These are phyloP conservation scores for Chymomyza caudatula DNA, from an alignment of 2,888 invertebrate species.

Conservation along the genomic window DNA sequence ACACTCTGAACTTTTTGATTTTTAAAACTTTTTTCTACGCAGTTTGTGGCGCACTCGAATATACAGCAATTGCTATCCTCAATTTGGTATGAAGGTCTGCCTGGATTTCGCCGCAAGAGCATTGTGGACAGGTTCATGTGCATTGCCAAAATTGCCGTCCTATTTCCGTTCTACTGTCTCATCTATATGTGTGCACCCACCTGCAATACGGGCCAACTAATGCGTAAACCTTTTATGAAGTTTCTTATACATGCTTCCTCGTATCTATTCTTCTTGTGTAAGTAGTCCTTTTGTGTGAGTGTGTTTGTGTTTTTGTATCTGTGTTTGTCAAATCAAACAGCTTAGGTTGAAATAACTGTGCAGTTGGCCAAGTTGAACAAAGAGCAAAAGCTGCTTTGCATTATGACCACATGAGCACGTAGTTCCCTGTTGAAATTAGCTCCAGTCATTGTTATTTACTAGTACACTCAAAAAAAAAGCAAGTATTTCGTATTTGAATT, in stretches of 20 bases:
- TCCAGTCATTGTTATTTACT: slow-evolving; percentile 7
- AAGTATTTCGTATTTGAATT: too few species aligned
- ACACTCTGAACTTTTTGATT: not conserved
- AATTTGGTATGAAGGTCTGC: slow-evolving; percentile 97
- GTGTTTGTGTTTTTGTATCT: not conserved
- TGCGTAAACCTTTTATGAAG: slow-evolving; percentile 97
- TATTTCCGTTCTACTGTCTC: slow-evolving; percentile 92
- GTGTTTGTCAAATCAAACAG: not conserved
- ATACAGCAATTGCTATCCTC: slow-evolving; percentile 94
- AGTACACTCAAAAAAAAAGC: too few species aligned
- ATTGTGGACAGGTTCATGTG: slow-evolving; percentile 85
- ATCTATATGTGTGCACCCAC: slow-evolving; percentile 92
- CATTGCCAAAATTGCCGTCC: slow-evolving; percentile 85
- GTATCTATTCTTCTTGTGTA: slow-evolving; percentile 94
- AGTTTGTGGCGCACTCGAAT: slow-evolving; percentile 97
- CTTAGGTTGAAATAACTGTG: not conserved
- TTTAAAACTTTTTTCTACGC: too few species aligned
- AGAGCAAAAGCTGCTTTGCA: too few species aligned
- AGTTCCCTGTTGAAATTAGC: not conserved
- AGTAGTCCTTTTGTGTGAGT: slow-evolving; percentile 78
- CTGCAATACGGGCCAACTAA: slow-evolving; percentile 87
- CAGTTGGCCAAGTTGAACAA: too few species aligned
- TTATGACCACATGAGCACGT: too few species aligned
- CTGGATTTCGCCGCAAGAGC: slow-evolving; percentile 92
- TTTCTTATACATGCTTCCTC: slow-evolving; percentile 96